Percentiles rank a stretch among this genome's conserved stretches.
phyloP scores from a whole-genome alignment of 2,888 invertebrate species.

The Leptogaster cylindrica region DNA sequence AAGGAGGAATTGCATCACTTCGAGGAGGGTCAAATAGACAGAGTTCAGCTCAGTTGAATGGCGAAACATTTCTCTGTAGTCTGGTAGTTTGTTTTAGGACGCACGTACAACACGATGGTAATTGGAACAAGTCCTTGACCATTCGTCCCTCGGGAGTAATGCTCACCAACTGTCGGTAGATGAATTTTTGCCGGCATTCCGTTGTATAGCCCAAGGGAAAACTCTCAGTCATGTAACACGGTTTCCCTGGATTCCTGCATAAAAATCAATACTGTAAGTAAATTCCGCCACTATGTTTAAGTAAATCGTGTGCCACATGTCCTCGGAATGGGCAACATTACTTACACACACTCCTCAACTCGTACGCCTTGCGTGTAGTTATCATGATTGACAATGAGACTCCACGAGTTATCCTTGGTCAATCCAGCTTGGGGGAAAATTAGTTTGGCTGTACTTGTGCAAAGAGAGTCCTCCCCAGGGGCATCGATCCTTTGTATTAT shows the following conservation, averaged over 20 bases:
- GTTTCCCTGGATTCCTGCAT: slow-evolving; percentile 58
- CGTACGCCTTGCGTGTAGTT: slow-evolving; percentile 73
- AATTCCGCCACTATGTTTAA: not conserved
- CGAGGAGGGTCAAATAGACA: too few species aligned
- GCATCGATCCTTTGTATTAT: slow-evolving; percentile 63
- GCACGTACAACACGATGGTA: slow-evolving; percentile 82
- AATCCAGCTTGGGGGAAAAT: slow-evolving; percentile 69
- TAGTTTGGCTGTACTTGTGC: slow-evolving; percentile 60
- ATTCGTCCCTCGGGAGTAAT: slow-evolving; percentile 61
- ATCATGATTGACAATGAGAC: slow-evolving; percentile 72
- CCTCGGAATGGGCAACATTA: slow-evolving; percentile 48
- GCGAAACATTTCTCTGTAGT: not conserved
- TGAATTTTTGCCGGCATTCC: slow-evolving; percentile 68
- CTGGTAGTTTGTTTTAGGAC: slow-evolving; percentile 54
- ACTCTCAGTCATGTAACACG: slow-evolving; percentile 64
- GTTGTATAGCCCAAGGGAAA: slow-evolving; percentile 64
- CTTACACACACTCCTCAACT: slow-evolving; percentile 77
- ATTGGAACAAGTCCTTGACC: slow-evolving; percentile 64
- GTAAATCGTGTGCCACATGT: not conserved
- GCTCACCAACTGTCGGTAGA: slow-evolving; percentile 65
- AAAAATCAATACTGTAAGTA: not conserved
- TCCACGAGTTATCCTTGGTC: slow-evolving; percentile 70
- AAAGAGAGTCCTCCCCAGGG: slow-evolving; percentile 61
- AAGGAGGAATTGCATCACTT: too few species aligned
- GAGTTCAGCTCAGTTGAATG: too few species aligned